Evolutionary conservation across 1,140 invertebrate genomes (phyloP), one percentile per base, ranked within the genome.

Genomic region (Matsumurasca onukii): DNA sequence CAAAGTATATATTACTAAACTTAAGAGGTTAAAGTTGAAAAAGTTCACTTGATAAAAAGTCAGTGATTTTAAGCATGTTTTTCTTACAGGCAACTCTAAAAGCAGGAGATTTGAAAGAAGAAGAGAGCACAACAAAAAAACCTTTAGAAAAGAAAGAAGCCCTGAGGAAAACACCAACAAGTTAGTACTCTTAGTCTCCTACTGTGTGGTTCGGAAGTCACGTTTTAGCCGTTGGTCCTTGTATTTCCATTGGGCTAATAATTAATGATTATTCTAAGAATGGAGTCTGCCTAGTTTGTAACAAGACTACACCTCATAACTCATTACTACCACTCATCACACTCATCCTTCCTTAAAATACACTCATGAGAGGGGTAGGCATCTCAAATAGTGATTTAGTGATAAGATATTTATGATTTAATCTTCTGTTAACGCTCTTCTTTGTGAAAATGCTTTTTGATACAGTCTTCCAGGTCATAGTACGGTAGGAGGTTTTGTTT

Each of bases 81-180:
- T 39, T 5, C 5, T 39, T 39, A 27, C 25, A 59, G 55, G 55
- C 24, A 59, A 59, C 55, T 27, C 30, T 59, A 29, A 24, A 59
- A 27, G 25, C 55, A 27, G 55, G 55, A 3, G 55, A 59, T 9
- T 27, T 59, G 3, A 59, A 22, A 27, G 55, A 59, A n/a, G 22
- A 22, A 27, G 55, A 59, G 25, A 12, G 25, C n/a, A 27, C 55
- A 25, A 59, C 55, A 25, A 59, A 59, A 24, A 59, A 59, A n/a
- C 55, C 55, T 2, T n/a, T 59, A 27, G 55, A 59, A 29, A 59
- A 59, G 25, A 59, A 59, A 59, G 55, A 59, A 59, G 55, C 55
- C 25, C 25, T 59, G 30, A 59, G 55, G 24, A 59, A 59, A 59
- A 59, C 55, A 27, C 25, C 55, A 29, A 59, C 24, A 25, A 39